These are phyloP conservation scores for Catharus minimus DNA, from an alignment of 2,113 vertebrate species.

Conservation along the genomic window DNA sequence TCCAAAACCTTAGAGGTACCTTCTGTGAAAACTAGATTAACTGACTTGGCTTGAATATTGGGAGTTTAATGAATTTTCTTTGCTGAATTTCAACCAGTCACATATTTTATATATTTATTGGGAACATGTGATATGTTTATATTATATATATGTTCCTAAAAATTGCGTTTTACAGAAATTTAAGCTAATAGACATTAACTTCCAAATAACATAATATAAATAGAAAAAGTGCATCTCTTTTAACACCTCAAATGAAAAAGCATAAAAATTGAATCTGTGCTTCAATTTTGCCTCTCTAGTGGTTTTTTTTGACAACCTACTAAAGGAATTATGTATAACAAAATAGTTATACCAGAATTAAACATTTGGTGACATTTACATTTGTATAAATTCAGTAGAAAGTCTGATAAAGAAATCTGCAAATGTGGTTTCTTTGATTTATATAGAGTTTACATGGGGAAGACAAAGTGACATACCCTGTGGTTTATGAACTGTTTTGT, in stretches of 20 bases:
- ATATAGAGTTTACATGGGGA: background rate
- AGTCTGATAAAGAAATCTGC: background rate
- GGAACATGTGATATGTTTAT: background rate
- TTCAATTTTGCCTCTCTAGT: background rate
- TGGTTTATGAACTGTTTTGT: background rate
- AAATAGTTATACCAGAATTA: background rate
- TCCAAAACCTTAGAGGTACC: background rate
- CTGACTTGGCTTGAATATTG: background rate
- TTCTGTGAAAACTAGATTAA: background rate
- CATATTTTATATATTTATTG: background rate
- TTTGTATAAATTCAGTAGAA: background rate
- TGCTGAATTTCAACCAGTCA: background rate
- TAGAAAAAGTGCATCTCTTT: background rate
- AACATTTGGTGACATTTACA: background rate
- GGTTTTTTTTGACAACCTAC: background rate
- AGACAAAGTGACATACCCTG: background rate
- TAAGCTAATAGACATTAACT: background rate
- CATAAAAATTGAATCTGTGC: background rate
- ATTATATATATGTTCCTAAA: background rate
- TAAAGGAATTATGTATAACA: background rate
- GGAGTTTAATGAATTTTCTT: background rate
- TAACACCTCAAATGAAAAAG: background rate
- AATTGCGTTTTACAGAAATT: background rate
- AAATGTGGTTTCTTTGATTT: background rate
- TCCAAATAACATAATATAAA: background rate